phyloP scores from a whole-genome alignment of 2,888 invertebrate species.

The Hydrotaea cyrtoneurina region DNA sequence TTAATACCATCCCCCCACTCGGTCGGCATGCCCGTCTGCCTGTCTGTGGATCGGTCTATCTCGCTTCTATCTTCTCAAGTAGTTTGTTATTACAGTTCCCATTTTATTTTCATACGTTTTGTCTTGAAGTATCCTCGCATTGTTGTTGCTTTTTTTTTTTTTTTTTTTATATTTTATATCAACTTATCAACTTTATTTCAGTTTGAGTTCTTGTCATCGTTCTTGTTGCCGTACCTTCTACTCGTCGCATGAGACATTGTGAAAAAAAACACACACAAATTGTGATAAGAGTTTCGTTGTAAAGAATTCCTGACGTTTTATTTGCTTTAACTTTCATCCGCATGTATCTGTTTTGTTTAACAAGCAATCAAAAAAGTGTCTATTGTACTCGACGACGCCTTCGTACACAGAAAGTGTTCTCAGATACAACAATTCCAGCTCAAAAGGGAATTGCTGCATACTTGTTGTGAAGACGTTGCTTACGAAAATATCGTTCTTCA shows the following conservation, averaged over 20 bases:
- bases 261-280: conserved; percentile 30
- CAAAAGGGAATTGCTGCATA: neutral
- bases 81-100: conserved; percentile 46
- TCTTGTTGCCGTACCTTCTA: conserved; percentile 39
- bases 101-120: conserved; percentile 40
- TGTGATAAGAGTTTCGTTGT: conserved; percentile 57
- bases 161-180: conserved; percentile 12
- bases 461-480: neutral
- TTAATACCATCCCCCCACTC: neutral
- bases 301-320: conserved; percentile 58
- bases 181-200: conserved; percentile 21
- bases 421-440: conserved; percentile 1
- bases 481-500: neutral
- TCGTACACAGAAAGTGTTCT: neutral
- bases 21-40: neutral
- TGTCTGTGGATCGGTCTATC: conserved; percentile 9
- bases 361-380: conserved; percentile 60
- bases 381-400: neutral
- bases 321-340: conserved; percentile 55
- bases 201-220: conserved; percentile 48
- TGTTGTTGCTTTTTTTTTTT: conserved; percentile 38
- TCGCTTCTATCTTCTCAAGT: conserved; percentile 44
- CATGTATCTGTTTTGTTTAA: conserved; percentile 56
- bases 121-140: conserved; percentile 51
- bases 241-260: conserved; percentile 26